Evolutionary conservation across 2,797 vertebrate species (phyloP).

Genomic region (Hipposideros larvatus): DNA sequence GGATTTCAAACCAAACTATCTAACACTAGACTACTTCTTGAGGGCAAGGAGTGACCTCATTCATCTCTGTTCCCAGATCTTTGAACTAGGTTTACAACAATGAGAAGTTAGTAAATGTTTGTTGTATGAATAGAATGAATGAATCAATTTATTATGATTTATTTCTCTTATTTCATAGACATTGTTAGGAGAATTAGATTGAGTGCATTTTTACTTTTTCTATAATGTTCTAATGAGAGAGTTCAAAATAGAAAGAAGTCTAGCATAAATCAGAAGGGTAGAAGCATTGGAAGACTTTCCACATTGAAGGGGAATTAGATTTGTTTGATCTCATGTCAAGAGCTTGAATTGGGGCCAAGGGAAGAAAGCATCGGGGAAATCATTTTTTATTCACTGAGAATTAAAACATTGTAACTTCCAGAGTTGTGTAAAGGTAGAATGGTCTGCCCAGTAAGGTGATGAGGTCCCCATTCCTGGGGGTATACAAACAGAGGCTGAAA

Average conservation of each 20-base stretch:
- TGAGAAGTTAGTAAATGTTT: not conserved
- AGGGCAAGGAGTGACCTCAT: not conserved
- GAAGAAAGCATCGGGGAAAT: constrained; percentile 3
- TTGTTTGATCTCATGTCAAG: not conserved
- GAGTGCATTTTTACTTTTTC: constrained; percentile 12
- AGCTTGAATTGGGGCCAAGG: constrained; percentile 43
- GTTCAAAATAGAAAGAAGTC: not conserved
- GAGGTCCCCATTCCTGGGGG: not conserved
- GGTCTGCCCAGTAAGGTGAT: not conserved
- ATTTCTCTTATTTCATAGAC: constrained; percentile 30
- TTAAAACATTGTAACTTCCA: constrained; percentile 23
- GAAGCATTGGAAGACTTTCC: not conserved
- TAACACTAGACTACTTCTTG: not conserved
- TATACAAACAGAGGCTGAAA: not conserved
- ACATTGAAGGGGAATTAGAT: not conserved
- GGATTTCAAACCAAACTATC: not conserved
- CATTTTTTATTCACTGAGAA: not conserved
- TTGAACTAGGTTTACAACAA: not conserved
- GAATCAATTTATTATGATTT: not conserved
- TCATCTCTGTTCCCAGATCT: not conserved
- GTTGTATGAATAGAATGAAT: not conserved
- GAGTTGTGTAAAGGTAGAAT: not conserved
- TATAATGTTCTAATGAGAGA: constrained; percentile 2
- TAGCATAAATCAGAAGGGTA: not conserved
- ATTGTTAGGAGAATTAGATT: constrained; percentile 38